Base-by-base conservation (phyloP, 2,888 invertebrate species). In the Sepiola atlantica region DNA sequence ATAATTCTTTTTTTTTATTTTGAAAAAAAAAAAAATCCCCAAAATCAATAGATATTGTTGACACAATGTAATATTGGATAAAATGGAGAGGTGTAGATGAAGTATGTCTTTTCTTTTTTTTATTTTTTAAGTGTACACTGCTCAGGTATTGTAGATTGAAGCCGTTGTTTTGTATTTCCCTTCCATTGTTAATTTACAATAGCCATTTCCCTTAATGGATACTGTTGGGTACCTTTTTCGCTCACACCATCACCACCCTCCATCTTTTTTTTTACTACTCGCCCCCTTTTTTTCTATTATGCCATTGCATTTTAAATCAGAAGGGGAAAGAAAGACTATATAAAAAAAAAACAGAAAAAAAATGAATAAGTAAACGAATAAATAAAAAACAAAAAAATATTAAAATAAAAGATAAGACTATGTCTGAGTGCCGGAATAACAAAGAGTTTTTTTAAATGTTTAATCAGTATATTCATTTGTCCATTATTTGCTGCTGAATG, bases 401-500 rank as follows among this genome's bases (percentile, higher is more conserved):
- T 45, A 16, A 77, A 77, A n/a, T 16, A 77, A 77, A 77, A n/a
- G n/a, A 32, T 77, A 77, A 45, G 16, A 77, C 77, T 77, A n/a
- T 77, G 77, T 77, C 32, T 77, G 77, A 77, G 77, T 77, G 77
- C 32, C 32, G 77, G 32, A 77, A 77, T n/a, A 77, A 77, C 77
- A 77, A 77, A 77, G 77, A 77, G 77, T 77, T 77, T 77, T 45
- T 77, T 77, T 77, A 18, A 77, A 77, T 77, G 77, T 77, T 77
- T 77, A 77, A 77, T 77, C 77, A 77, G 32, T 77, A 77, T 77
- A 77, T 77, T 77, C 77, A n/a, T n/a, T 77, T 77, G 77, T n/a
- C 77, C n/a, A 77, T 77, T 77, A 77, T 77, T 77, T 77, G 77
- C 77, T 77, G n/a, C n/a, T n/a, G 77, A 32, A 32, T 77, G n/a